A percentile compares a stretch with the other conserved stretches of the same genome.
These are phyloP conservation scores for Forpus xanthops DNA, from an alignment of 2,797 vertebrate genomes.

Conservation along the genomic window DNA sequence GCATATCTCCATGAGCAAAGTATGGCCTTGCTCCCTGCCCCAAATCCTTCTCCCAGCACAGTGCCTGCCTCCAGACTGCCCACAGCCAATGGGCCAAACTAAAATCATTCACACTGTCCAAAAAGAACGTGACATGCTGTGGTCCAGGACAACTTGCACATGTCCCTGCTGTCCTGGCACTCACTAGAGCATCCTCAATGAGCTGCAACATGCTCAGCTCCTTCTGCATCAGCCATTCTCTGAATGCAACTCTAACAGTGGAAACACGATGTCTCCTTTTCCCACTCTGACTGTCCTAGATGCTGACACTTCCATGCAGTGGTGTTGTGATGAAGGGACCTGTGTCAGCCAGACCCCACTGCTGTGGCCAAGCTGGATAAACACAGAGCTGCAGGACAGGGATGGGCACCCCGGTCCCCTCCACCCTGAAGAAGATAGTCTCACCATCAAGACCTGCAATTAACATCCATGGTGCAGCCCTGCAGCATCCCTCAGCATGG, in stretches of 20 bases:
- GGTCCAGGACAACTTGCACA: fast-evolving
- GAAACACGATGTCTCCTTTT: neutral
- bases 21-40: neutral
- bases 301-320: fast-evolving
- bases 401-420: neutral
- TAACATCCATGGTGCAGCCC: neutral
- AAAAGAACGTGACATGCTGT: fast-evolving
- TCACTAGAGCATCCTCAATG: fast-evolving
- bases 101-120: neutral
- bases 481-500: neutral
- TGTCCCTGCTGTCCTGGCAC: neutral
- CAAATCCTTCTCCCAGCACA: neutral
- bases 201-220: neutral
- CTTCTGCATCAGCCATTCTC: neutral
- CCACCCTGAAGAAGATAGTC: neutral
- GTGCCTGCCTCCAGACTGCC: neutral
- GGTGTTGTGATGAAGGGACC: fast-evolving
- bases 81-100: fast-evolving
- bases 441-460: neutral
- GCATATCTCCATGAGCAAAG: fast-evolving
- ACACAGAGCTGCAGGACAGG: fast-evolving
- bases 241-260: neutral
- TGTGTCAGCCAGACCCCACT: fast-evolving
- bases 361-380: fast-evolving
- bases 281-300: neutral